phyloP scores from a whole-genome alignment of 2,888 invertebrate genomes.

The Mythimna pallens region DNA sequence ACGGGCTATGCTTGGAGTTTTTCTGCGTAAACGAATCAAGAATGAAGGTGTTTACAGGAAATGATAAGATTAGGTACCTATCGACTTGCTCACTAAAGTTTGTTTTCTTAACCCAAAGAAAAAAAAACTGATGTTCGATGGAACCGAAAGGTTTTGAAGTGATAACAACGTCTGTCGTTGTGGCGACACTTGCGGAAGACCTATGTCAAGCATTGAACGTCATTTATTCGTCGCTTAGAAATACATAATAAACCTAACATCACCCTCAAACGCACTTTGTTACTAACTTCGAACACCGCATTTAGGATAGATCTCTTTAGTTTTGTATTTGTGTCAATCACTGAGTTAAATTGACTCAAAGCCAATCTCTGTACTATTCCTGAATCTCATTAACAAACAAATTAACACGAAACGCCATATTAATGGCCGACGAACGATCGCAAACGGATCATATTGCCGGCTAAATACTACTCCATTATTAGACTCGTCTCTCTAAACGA shows the following conservation, averaged over 20 bases:
- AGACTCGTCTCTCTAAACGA: slow-evolving; percentile 38
- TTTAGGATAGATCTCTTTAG: neutral
- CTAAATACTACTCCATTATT: slow-evolving; percentile 46
- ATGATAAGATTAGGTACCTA: no score
- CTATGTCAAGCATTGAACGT: neutral
- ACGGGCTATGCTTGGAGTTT: no score
- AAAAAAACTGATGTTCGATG: no score
- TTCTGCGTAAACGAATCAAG: no score
- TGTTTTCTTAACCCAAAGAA: no score
- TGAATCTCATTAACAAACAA: slow-evolving; percentile 38
- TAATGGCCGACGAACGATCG: slow-evolving; percentile 32
- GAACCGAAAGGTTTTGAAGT: no score
- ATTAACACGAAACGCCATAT: slow-evolving; percentile 40
- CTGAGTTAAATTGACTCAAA: slow-evolving; percentile 20
- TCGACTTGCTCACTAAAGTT: no score
- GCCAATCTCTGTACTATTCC: slow-evolving; percentile 25
- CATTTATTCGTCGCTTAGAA: no score
- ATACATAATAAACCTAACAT: no score
- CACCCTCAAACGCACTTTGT: neutral
- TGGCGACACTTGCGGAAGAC: no score
- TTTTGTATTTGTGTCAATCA: slow-evolving; percentile 11
- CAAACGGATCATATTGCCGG: slow-evolving; percentile 34
- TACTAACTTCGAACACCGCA: neutral
- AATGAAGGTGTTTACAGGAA: no score
- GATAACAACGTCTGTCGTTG: no score